Base-by-base conservation (phyloP, 2,797 vertebrate genomes). In the Lepus oiostolus region DNA sequence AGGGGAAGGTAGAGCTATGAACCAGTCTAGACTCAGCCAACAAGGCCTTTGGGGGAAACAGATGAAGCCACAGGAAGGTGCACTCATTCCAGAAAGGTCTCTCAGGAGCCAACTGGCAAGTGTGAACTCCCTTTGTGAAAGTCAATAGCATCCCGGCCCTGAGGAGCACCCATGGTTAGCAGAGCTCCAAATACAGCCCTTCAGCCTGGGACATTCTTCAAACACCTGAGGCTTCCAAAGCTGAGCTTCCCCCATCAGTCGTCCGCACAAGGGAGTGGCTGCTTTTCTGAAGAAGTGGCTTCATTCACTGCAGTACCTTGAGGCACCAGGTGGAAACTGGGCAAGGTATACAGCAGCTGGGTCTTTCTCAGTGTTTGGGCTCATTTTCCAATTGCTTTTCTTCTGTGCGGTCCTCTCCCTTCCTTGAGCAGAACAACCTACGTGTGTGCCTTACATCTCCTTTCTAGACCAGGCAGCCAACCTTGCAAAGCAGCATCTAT, bases 301-400 rank as follows among this genome's bases (percentile, higher is more conserved):
- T 77, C 28, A 87, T 38, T 32, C 72, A 85, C 70, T 30, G 24
- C 42, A 62, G 65, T 0, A 0, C 14, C 67, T 30, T 32, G 11
- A 26, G 72, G 81, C 88, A 81, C 71, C 47, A 68, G 76, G 63
- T 58, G 83, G 92, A 58, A 71, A 67, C 26, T 76, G 21, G 86
- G 50, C 1, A 5, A 35, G 30, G 32, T 12, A 10, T 13, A 24
- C 9, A 42, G 21, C 0, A 65, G 47, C n/a, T n/a, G 12, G 5
- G 9, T 63, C 52, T 72, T 60, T 70, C 71, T 72, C 70, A 87
- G 65, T 5, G 1, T 83, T 30, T 54, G 38, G 50, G 68, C 32
- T 91, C 32, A 63, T 19, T 26, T 76, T 50, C 14, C 19, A 30
- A 26, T 13, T 70, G 38, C 12, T 67, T 94, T 80, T 86, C 82